phyloP scores from a whole-genome alignment of 2,797 vertebrate species.

The Tangara arthus region DNA sequence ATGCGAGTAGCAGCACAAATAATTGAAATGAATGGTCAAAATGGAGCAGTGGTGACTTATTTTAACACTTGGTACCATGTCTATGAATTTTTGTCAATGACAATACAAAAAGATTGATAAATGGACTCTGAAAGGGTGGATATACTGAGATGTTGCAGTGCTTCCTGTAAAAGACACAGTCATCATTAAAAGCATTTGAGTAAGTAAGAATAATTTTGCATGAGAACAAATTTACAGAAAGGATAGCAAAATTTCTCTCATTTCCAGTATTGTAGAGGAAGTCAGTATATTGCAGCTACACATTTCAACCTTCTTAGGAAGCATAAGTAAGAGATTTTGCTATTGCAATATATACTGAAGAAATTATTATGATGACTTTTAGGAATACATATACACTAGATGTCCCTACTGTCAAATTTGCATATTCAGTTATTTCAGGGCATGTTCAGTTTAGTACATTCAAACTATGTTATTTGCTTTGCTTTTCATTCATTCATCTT shows the following conservation, averaged over 20 bases:
- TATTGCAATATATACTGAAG: not conserved
- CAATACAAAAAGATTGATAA: not conserved
- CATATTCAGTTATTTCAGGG: not conserved
- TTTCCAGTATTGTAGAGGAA: slow-evolving; percentile 32
- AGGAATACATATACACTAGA: not conserved
- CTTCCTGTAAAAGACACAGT: not conserved
- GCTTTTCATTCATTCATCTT: not conserved
- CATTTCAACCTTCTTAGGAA: not conserved
- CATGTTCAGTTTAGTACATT: not conserved
- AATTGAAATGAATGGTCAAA: not conserved
- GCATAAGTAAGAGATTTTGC: not conserved
- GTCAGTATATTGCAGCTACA: not conserved
- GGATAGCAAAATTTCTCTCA: not conserved
- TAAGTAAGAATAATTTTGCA: not conserved
- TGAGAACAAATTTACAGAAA: not conserved
- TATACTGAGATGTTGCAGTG: not conserved
- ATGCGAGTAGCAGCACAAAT: not conserved
- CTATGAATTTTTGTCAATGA: not conserved
- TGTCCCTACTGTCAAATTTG: not conserved
- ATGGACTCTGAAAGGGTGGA: not conserved
- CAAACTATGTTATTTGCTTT: not conserved
- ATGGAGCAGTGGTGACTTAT: not conserved
- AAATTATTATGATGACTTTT: not conserved
- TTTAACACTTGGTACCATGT: not conserved
- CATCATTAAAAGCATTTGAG: not conserved